Conservation (phyloP, 2,888 invertebrate species). For the Calameuta filiformis region DNA sequence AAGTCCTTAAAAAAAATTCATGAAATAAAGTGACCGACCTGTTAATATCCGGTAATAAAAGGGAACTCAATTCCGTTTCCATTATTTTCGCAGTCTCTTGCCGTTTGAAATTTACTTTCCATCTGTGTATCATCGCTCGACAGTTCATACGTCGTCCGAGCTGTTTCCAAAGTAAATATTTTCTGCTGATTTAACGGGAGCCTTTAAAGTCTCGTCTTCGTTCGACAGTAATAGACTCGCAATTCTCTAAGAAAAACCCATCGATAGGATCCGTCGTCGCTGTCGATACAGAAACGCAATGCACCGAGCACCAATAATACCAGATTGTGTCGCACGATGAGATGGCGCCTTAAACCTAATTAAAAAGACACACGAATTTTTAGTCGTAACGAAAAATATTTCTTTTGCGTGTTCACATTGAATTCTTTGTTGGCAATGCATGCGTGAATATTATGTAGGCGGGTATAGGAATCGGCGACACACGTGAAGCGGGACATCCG, state of each 20-base stretch:
- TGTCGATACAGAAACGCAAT: not conserved
- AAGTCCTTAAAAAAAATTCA: not conserved
- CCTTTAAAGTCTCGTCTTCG: not conserved
- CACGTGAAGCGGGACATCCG: not conserved
- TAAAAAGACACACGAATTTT: not conserved
- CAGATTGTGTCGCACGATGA: not conserved
- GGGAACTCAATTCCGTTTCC: not conserved
- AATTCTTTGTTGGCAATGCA: not conserved
- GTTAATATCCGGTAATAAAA: not conserved
- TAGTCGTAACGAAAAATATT: not conserved
- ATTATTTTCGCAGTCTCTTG: not conserved
- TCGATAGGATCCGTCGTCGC: not conserved
- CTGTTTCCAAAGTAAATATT: not conserved
- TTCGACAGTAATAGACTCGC: not conserved
- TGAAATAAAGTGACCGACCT: not conserved
- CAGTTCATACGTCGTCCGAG: not conserved
- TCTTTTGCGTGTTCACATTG: not conserved
- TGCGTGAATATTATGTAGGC: not conserved
- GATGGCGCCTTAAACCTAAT: not conserved
- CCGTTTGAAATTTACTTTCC: not conserved
- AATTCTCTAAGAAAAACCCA: not conserved
- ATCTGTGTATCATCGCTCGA: not conserved
- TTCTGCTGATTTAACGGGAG: not conserved
- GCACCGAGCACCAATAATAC: not conserved
- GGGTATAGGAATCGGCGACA: not conserved